A percentile compares a stretch with the other conserved stretches of the same genome.
Evolutionary conservation across 2,797 vertebrate genomes (phyloP).

Genomic region (Argentina silus): DNA sequence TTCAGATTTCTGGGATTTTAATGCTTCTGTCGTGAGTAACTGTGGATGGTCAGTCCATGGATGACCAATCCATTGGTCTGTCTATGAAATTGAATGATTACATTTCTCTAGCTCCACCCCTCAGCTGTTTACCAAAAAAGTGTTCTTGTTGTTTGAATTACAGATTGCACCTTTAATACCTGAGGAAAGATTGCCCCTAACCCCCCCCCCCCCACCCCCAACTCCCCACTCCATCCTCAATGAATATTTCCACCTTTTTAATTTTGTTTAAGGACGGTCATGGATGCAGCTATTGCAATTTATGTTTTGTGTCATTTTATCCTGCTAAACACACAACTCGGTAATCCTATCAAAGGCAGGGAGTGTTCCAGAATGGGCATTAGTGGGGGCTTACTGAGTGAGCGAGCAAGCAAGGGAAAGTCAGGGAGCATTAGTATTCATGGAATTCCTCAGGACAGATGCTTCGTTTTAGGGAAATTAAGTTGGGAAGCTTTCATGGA

Average conservation of each 20-base stretch:
- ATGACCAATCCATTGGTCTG: too few relatives aligned
- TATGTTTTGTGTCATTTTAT: constrained; percentile 62
- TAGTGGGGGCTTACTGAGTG: constrained; percentile 47
- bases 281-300: constrained; percentile 70
- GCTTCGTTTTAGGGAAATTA: constrained; percentile 53
- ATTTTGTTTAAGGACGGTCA: constrained; percentile 47
- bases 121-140: too few relatives aligned
- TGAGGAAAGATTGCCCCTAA: background rate
- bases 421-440: constrained; percentile 69
- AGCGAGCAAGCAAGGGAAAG: constrained; percentile 15
- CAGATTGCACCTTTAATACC: background rate
- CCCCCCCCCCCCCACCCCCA: too few relatives aligned
- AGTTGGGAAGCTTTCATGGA: constrained; percentile 33
- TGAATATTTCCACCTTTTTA: constrained; percentile 63
- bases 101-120: too few relatives aligned
- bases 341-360: constrained; percentile 69
- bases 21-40: too few relatives aligned
- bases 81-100: too few relatives aligned
- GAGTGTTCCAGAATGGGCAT: constrained; percentile 65
- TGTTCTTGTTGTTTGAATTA: too few relatives aligned
- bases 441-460: constrained; percentile 52
- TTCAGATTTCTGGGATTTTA: too few relatives aligned
- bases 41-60: too few relatives aligned
- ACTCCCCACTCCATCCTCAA: constrained; percentile 42
- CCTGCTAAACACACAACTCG: constrained; percentile 67